A percentile compares a stretch with the other conserved stretches of the same genome.
Conservation (phyloP, 2,113 vertebrate species). For the Bos taurus region ARS-UCD2.0 NC_037334.1:110433001-110433500, state of each 20-base stretch:
- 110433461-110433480: not conserved
- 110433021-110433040: not conserved
- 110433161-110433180: not conserved
- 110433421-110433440: not conserved
- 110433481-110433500: not conserved
- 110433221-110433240: not conserved
- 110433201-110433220: not conserved
- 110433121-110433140: not conserved
- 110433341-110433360: not conserved
- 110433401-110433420: conserved; percentile 5
- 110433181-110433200: not conserved
- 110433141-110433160: not conserved
- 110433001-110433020: not conserved
- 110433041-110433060: not conserved
- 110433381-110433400: not conserved
- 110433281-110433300: not conserved
- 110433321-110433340: not conserved
- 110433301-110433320: not conserved
- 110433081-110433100: not conserved
- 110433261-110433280: not conserved
- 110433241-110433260: not conserved
- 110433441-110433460: not conserved
- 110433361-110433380: not conserved
- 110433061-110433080: not conserved
- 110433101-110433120: not conserved